phyloP scores from a whole-genome alignment of 2,888 invertebrate genomes.

The Andrena fulva region DNA sequence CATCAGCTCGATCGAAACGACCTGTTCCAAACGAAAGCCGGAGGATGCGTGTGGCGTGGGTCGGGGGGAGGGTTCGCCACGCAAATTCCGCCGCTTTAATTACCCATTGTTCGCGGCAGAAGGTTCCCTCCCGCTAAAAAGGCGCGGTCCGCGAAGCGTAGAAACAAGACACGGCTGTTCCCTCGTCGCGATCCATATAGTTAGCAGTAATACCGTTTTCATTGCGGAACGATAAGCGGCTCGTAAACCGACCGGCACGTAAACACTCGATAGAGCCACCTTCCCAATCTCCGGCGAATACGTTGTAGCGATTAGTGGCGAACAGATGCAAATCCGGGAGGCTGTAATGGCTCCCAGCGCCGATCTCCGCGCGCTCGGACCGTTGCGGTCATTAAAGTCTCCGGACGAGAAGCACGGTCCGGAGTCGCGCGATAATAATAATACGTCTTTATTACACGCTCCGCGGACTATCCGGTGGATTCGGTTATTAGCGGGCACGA shows the following conservation, averaged over 20 bases:
- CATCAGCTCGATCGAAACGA: background rate
- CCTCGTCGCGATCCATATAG: slow-evolving; percentile 43
- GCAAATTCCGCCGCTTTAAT: slow-evolving; percentile 59
- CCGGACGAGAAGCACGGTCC: slow-evolving; percentile 1
- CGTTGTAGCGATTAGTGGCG: slow-evolving; percentile 49
- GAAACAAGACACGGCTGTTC: slow-evolving; percentile 35
- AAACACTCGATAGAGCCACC: slow-evolving; percentile 29
- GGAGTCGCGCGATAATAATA: slow-evolving; percentile 5
- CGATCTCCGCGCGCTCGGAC: slow-evolving; percentile 1
- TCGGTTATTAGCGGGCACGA: too few relatives aligned
- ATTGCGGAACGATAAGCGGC: slow-evolving; percentile 50
- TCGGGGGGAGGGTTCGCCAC: background rate
- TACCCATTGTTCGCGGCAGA: slow-evolving; percentile 64
- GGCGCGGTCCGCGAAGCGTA: slow-evolving; percentile 39
- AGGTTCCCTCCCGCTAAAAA: background rate
- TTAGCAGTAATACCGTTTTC: slow-evolving; percentile 62
- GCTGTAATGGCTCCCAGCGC: slow-evolving; percentile 17
- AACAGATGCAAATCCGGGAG: slow-evolving; percentile 23
- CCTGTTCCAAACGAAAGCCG: background rate
- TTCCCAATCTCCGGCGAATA: slow-evolving; percentile 51
- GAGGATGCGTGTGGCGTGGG: slow-evolving; percentile 20
- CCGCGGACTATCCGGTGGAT: too few relatives aligned
- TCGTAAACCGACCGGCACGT: slow-evolving; percentile 39
- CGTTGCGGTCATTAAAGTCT: slow-evolving; percentile 24
- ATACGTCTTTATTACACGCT: too few relatives aligned